phyloP scores from a whole-genome alignment of 2,113 vertebrate genomes.

The Aleadryas rufinucha region DNA sequence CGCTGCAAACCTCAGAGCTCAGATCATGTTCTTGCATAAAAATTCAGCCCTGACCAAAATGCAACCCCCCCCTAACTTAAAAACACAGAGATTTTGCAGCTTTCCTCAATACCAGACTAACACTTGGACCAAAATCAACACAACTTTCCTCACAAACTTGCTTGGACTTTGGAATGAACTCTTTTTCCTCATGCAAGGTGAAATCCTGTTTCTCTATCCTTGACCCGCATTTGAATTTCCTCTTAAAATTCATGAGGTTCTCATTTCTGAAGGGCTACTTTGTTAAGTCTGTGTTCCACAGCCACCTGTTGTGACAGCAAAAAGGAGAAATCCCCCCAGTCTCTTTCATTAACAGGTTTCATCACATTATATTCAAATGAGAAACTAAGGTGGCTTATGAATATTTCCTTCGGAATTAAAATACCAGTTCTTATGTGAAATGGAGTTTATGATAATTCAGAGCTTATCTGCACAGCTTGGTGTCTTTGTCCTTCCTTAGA shows the following conservation, averaged over 20 bases:
- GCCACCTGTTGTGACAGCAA: background rate
- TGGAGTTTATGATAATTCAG: conserved; percentile 16
- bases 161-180: background rate
- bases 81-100: fast-evolving
- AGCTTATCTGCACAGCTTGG: conserved; percentile 44
- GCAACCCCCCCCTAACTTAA: background rate
- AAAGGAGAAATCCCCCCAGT: background rate
- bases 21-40: background rate
- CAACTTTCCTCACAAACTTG: background rate
- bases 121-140: background rate
- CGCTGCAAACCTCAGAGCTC: background rate
- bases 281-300: background rate
- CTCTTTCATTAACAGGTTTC: background rate
- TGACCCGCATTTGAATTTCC: background rate
- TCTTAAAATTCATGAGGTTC: background rate
- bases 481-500: conserved; percentile 25
- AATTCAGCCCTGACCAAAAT: background rate
- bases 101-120: background rate
- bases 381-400: background rate
- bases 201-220: background rate
- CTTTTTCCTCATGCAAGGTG: background rate
- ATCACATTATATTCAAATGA: background rate
- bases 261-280: background rate
- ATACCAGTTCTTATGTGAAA: background rate
- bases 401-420: conserved; percentile 48